Base-by-base conservation (phyloP, 2,888 invertebrate species). In the Nemapogon koenigi region DNA sequence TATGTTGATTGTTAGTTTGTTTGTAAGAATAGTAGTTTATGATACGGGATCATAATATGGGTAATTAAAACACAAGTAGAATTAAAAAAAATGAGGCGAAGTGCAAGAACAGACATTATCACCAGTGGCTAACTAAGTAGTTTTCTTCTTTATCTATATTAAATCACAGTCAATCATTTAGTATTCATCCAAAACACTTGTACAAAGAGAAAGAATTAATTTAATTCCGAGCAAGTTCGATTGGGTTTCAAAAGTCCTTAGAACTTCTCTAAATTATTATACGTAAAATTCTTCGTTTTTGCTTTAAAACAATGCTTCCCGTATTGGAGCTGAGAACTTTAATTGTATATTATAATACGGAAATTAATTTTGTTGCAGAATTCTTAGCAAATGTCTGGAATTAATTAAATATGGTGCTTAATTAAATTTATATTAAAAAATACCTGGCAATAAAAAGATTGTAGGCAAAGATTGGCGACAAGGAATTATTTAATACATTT, bases 211-310 rank as follows among this genome's bases (percentile, higher is more conserved):
- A 26, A 2, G 26, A 16, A 26, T 35, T 35, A 35, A 35, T 35
- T 35, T 27, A 35, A 35, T 35, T 35, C 15, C 14, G 15, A 26
- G 3, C 25, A 37, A 37, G 28, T 37, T 37, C 37, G 37, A 37
- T 37, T 37, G 37, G 28, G 28, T 27, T 37, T 28, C 11, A 16
- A 37, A 27, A 28, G 22, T 27, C 27, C 37, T 37, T 37, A 16
- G 15, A 28, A 37, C 14, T 37, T 37, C 37, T 28, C 27, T n/a
- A 28, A 37, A 37, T 37, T 37, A 37, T 28, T 37, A 37, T 37
- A 28, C 33, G 33, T 33, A 33, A 33, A 33, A 19, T 33, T 33
- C 33, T 33, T 33, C 33, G 33, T 19, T 33, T 31, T 33, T 33
- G 19, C 2, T 33, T 33, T 19, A 2, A 18, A 33, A 33, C 19